phyloP scores from a whole-genome alignment of 2,888 invertebrate species.

The Keiferia lycopersicella region DNA sequence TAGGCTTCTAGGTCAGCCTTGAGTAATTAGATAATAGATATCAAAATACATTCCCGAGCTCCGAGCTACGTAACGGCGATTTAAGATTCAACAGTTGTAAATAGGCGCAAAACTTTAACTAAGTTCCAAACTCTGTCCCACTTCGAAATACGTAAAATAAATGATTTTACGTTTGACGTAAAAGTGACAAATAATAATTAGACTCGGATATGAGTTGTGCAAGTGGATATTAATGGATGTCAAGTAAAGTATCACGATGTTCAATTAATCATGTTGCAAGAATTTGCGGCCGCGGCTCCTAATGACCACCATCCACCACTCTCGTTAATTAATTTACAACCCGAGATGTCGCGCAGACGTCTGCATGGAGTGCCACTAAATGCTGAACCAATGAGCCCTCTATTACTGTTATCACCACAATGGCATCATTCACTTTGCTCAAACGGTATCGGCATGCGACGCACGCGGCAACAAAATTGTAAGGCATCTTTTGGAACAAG shows the following conservation, averaged over 20 bases:
- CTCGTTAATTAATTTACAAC: conserved; percentile 50
- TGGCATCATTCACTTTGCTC: conserved; percentile 4
- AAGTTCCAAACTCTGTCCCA: conserved; percentile 4
- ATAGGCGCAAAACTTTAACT: background rate
- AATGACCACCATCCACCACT: conserved; percentile 43
- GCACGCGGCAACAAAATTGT: conserved; percentile 13
- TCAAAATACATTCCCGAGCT: conserved; percentile 10
- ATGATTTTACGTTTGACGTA: conserved; percentile 13
- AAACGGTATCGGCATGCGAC: conserved; percentile 5
- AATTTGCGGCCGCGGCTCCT: conserved; percentile 47
- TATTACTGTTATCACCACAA: background rate
- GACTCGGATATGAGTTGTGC: conserved; percentile 34
- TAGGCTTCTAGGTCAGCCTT: conserved; percentile 20
- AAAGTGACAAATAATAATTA: conserved; percentile 28
- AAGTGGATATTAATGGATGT: conserved; percentile 37
- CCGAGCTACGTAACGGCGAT: background rate
- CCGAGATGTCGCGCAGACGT: conserved; percentile 33
- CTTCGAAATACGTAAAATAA: conserved; percentile 7
- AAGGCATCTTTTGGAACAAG: conserved; percentile 40
- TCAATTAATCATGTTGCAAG: conserved; percentile 54
- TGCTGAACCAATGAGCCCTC: background rate
- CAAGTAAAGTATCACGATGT: conserved; percentile 41
- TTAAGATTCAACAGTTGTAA: conserved; percentile 8
- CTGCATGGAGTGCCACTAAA: conserved; percentile 22
- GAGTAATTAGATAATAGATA: conserved; percentile 18